A percentile compares a stretch with the other conserved stretches of the same genome.
phyloP scores from a whole-genome alignment of 2,113 vertebrate genomes.

The Burhinus bistriatus region DNA sequence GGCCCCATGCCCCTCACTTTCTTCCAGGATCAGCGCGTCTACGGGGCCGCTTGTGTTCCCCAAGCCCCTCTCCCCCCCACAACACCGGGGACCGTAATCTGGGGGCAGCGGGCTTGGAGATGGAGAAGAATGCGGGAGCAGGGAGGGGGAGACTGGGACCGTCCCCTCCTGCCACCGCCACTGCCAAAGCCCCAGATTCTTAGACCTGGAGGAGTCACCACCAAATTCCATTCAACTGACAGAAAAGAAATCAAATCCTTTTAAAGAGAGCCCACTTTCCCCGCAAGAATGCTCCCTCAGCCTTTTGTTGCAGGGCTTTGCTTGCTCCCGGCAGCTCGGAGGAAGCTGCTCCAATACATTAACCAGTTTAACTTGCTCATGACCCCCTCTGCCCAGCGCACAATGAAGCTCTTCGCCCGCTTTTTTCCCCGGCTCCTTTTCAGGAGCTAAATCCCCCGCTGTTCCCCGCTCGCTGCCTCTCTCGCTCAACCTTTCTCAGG shows the following conservation, averaged over 20 bases:
- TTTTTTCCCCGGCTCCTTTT: conserved; percentile 48
- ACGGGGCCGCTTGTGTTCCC: neutral
- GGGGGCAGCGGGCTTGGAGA: neutral
- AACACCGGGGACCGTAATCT: neutral
- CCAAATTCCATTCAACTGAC: conserved; percentile 79
- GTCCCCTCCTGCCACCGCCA: conserved; percentile 26
- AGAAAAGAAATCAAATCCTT: conserved; percentile 76
- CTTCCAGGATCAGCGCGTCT: conserved; percentile 11
- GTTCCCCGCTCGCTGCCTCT: conserved; percentile 37
- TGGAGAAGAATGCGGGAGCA: conserved; percentile 20
- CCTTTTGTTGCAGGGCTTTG: conserved; percentile 66
- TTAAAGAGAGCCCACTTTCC: conserved; percentile 69
- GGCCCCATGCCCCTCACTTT: conserved; percentile 28
- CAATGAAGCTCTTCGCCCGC: conserved; percentile 42
- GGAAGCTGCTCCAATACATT: conserved; percentile 70
- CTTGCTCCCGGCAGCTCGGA: conserved; percentile 50
- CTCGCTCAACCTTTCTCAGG: conserved; percentile 64
- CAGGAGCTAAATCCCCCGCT: conserved; percentile 59
- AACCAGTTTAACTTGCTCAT: conserved; percentile 73
- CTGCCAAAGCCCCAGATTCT: conserved; percentile 47
- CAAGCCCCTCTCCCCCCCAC: neutral
- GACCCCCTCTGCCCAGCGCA: conserved; percentile 59
- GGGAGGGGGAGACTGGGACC: neutral
- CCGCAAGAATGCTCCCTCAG: conserved; percentile 63
- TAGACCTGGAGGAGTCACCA: conserved; percentile 76